Percentiles rank a stretch among this genome's conserved stretches.
phyloP scores from a whole-genome alignment of 2,888 invertebrate species.

The Tetheella fluctuosa region DNA sequence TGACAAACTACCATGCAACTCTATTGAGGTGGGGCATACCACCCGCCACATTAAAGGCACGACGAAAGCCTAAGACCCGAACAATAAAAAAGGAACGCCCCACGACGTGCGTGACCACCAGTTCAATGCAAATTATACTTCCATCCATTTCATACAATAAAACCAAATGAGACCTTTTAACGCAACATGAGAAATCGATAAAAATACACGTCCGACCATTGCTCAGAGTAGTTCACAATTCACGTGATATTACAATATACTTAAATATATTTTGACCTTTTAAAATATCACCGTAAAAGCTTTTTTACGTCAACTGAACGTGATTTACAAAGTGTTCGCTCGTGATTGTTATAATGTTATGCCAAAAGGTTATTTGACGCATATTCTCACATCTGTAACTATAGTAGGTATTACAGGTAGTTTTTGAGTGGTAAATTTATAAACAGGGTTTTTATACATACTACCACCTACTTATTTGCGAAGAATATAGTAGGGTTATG shows the following conservation, averaged over 20 bases:
- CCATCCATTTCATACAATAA: constrained; percentile 81
- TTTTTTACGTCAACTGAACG: constrained; percentile 10
- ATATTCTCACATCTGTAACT: not conserved
- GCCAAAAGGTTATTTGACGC: not conserved
- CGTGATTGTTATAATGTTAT: constrained; percentile 10
- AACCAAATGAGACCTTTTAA: constrained; percentile 82
- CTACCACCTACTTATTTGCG: too few relatives aligned
- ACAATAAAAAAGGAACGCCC: constrained; percentile 74
- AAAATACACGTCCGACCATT: constrained; percentile 54
- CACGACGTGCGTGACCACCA: constrained; percentile 76
- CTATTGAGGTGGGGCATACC: constrained; percentile 41
- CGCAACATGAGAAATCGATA: constrained; percentile 80
- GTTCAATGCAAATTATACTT: constrained; percentile 81
- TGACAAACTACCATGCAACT: constrained; percentile 34
- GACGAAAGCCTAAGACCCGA: constrained; percentile 65
- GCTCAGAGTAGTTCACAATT: constrained; percentile 18
- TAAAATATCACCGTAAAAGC: constrained; percentile 9
- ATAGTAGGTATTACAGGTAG: not conserved
- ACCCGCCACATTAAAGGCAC: constrained; percentile 64
- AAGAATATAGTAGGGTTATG: too few relatives aligned
- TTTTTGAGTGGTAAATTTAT: not conserved
- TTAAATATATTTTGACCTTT: constrained; percentile 13
- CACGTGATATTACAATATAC: constrained; percentile 3
- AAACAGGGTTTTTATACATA: too few relatives aligned
- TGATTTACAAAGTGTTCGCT: constrained; percentile 5